These are phyloP conservation scores for Lycophotia porphyrea DNA, from an alignment of 2,888 invertebrate genomes.

Conservation along the genomic window DNA sequence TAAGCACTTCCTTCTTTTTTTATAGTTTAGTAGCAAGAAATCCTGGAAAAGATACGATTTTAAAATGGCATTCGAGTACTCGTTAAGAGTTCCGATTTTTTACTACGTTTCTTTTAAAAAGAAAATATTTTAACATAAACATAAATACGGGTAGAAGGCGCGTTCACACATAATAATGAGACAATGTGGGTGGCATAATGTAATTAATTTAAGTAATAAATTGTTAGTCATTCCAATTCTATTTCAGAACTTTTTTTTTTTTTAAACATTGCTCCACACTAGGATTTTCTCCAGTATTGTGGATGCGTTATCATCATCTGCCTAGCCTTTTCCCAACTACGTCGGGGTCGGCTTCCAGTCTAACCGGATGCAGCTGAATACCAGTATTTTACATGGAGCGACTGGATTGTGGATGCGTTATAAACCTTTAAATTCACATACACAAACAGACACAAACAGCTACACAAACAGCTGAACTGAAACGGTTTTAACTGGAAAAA, in stretches of 20 bases:
- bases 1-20: slow-evolving; percentile 14
- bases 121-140: neutral
- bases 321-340: too few relatives aligned
- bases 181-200: neutral
- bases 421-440: too few relatives aligned
- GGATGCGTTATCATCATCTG: too few relatives aligned
- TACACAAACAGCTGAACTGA: too few relatives aligned
- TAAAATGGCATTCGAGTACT: slow-evolving; percentile 12
- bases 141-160: neutral
- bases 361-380: too few relatives aligned
- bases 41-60: slow-evolving; percentile 3
- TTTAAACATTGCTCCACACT: too few relatives aligned
- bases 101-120: slow-evolving; percentile 2
- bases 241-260: too few relatives aligned
- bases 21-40: slow-evolving; percentile 13
- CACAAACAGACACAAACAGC: too few relatives aligned
- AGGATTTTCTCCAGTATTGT: too few relatives aligned
- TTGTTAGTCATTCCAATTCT: neutral
- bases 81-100: neutral
- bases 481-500: neutral
- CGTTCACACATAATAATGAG: slow-evolving; percentile 8
- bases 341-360: too few relatives aligned
- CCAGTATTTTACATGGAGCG: too few relatives aligned
- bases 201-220: slow-evolving; percentile 7
- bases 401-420: too few relatives aligned